Evolutionary conservation across 2,888 invertebrate genomes (phyloP).

Genomic region (Suillia variegata): DNA sequence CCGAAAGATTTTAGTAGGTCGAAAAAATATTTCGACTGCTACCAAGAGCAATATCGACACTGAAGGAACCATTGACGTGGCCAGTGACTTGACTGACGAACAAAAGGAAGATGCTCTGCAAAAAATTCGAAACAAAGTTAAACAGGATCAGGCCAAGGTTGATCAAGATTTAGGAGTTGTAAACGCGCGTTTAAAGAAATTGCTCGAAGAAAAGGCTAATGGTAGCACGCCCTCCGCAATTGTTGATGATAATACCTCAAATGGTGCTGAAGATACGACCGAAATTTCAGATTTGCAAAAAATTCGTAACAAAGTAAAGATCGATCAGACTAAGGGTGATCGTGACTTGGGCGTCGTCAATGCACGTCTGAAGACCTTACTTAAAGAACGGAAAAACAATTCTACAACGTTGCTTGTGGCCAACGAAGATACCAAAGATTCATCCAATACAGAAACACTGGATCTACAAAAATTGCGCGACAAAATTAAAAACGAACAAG

Average conservation of each 20-base stretch:
- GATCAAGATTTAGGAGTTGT: conserved; percentile 26
- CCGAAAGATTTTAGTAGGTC: conserved; percentile 5
- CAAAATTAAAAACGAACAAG: conserved; percentile 37
- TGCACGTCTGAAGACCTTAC: conserved; percentile 31
- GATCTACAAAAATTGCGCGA: conserved; percentile 40
- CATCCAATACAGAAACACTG: conserved; percentile 16
- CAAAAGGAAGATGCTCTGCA: conserved; percentile 20
- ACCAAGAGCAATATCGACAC: not conserved
- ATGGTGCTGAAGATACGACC: not conserved
- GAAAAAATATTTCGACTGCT: not conserved
- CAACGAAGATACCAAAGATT: too few species aligned
- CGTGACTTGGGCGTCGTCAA: conserved; percentile 27
- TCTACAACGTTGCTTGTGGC: too few species aligned
- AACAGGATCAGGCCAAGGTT: conserved; percentile 23
- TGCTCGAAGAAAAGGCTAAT: conserved; percentile 32
- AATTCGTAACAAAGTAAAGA: conserved; percentile 27
- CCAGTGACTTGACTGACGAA: not conserved
- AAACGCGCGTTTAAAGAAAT: conserved; percentile 30
- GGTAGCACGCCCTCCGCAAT: not conserved
- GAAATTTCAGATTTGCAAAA: conserved; percentile 23
- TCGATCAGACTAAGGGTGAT: conserved; percentile 22
- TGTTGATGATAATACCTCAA: conserved; percentile 5
- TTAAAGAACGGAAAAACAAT: conserved; percentile 29
- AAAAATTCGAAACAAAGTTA: conserved; percentile 27
- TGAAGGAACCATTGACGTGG: conserved; percentile 7